Evolutionary conservation across 2,888 invertebrate genomes (phyloP), one percentile per base, ranked within the genome.

Genomic region (Tetragonula carbonaria): DNA sequence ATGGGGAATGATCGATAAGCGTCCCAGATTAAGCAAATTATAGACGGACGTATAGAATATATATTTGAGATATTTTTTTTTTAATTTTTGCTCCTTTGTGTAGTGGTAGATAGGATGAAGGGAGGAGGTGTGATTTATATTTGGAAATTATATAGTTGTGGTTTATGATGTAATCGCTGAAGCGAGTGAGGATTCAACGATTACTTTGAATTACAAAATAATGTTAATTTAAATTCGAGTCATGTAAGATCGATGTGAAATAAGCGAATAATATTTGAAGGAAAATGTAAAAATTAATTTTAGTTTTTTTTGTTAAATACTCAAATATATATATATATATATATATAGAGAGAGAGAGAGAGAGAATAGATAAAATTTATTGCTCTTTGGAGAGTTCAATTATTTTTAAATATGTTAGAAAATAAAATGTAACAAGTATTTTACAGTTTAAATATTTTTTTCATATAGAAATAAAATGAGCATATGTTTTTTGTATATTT

Each of bases 1-100:
- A 78, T 78, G 55, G 78, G 55, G 78, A 28, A 28, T 50, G 50
- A 66, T 78, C 55, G 73, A 73, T 73, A 78, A 73, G 11, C 57
- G 33, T 68, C 70, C n/a, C 1, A n/a, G 59, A 70, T 57, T 28
- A 28, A 13, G 55, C 33, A 66, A 73, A 51, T 78, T 66, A 73
- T 66, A 45, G 57, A 23, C 57, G 45, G 4, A 38, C 57, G n/a
- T 18, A 16, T 28, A 28, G 28, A 14, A n/a, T 59, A 28, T 8
- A 18, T 28, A 62, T 62, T 50, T 53, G 5, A 6, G 63, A 18
- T 51, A 11, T 45, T 78, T 55, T 33, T 33, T 33, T 33, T 33
- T 33, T 28, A 16, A 51, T 45, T 38, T 45, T 11, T 53, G 8
- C 16, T 45, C 4, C 23, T 45, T 45, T 63, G 23, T 71, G 38